phyloP scores from a whole-genome alignment of 2,113 vertebrate genomes.

The Paedocypris sp. region DNA sequence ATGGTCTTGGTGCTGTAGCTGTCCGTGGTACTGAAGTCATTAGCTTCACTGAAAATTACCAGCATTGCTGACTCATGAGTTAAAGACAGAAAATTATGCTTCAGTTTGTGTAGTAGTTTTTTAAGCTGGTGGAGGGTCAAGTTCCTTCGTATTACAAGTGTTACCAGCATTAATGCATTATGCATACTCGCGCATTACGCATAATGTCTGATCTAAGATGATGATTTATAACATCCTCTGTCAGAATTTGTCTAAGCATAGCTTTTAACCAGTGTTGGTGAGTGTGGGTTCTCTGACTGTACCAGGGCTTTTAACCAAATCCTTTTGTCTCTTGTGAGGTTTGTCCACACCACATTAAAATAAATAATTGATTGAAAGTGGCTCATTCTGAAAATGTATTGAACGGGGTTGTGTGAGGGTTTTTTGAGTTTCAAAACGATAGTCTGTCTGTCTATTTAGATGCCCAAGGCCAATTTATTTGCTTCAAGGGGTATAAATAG shows the following conservation, averaged over 20 bases:
- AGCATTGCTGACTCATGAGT: no score
- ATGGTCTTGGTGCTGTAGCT: neutral
- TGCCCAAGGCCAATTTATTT: no score
- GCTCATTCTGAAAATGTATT: neutral
- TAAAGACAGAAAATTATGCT: no score
- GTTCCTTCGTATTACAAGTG: no score
- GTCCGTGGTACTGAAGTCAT: constrained; percentile 6
- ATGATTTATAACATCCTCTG: no score
- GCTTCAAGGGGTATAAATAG: no score
- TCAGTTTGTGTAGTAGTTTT: no score
- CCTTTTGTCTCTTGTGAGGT: constrained; percentile 7
- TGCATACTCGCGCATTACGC: neutral
- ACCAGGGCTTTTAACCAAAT: constrained; percentile 17
- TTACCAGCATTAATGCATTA: no score
- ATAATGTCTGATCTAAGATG: constrained; percentile 10
- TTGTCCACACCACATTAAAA: constrained; percentile 2
- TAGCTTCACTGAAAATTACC: no score
- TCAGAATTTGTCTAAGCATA: neutral
- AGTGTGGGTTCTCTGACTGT: constrained; percentile 6
- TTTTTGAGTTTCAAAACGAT: neutral
- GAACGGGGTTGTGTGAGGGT: neutral
- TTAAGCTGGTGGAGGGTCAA: no score
- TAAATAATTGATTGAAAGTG: constrained; percentile 23
- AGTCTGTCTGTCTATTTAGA: neutral
- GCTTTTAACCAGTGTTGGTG: constrained; percentile 3